A percentile compares a stretch with the other conserved stretches of the same genome.
phyloP scores from a whole-genome alignment of 2,113 vertebrate species.

The Triplophysa dalaica region DNA sequence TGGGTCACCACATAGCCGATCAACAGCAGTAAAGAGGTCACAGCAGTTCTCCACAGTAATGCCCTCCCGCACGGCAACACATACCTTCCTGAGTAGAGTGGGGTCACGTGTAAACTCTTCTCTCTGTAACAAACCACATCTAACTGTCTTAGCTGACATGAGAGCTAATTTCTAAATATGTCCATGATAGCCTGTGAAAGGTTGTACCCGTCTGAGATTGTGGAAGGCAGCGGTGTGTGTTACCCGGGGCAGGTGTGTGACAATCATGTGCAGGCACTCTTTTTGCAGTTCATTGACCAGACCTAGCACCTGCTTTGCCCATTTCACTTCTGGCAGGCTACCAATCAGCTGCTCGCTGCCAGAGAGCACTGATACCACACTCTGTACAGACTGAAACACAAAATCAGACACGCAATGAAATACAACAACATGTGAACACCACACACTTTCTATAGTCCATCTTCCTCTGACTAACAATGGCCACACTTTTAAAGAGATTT shows the following conservation, averaged over 20 bases:
- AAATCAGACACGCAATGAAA: background rate
- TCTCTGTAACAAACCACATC: constrained; percentile 72
- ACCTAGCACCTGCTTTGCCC: constrained; percentile 81
- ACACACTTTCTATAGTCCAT: background rate
- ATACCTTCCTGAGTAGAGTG: constrained; percentile 84
- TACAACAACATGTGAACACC: background rate
- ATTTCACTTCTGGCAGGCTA: constrained; percentile 89
- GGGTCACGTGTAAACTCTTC: constrained; percentile 88
- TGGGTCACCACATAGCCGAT: constrained; percentile 66
- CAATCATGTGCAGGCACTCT: constrained; percentile 79
- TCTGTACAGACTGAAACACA: constrained; percentile 78
- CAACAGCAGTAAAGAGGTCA: constrained; percentile 80
- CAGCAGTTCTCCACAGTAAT: constrained; percentile 89
- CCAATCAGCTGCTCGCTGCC: constrained; percentile 83
- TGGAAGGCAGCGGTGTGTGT: constrained; percentile 81
- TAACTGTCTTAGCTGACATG: constrained; percentile 21
- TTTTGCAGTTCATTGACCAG: constrained; percentile 83
- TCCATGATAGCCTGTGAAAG: background rate
- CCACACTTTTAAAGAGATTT: background rate
- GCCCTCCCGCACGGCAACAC: constrained; percentile 80
- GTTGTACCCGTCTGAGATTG: constrained; percentile 80
- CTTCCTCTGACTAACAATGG: background rate
- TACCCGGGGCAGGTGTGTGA: constrained; percentile 78
- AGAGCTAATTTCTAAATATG: background rate
- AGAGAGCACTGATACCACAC: constrained; percentile 81